Conservation (phyloP, 2,888 invertebrate species). For the Desoria tigrina region DNA sequence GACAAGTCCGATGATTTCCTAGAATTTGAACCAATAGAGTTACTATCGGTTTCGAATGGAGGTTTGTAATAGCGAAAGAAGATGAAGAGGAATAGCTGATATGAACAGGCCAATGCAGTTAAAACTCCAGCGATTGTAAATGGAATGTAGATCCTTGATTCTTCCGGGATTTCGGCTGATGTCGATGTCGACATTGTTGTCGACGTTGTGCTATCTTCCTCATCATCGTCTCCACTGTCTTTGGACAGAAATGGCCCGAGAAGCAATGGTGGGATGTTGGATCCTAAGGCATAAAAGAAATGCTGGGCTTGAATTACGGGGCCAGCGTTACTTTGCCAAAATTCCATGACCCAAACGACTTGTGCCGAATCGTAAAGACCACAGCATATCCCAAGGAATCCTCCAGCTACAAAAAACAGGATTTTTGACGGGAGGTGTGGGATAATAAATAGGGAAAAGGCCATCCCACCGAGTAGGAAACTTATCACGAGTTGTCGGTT, state of each 20-base stretch:
- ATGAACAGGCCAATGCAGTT: not conserved
- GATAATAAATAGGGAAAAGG: conserved; percentile 25
- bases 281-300: conserved; percentile 33
- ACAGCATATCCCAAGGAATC: conserved; percentile 28
- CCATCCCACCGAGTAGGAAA: conserved; percentile 5
- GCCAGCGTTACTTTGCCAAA: conserved; percentile 41
- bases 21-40: not conserved
- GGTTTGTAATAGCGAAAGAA: conserved; percentile 31
- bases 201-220: not conserved
- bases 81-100: conserved; percentile 28
- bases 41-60: conserved; percentile 17
- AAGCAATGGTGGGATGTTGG: conserved; percentile 18
- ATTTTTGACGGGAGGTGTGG: conserved; percentile 36
- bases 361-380: conserved; percentile 44
- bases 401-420: conserved; percentile 35
- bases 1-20: too few species aligned
- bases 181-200: not conserved
- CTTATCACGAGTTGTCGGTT: conserved; percentile 34
- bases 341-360: conserved; percentile 48
- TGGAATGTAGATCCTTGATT: conserved; percentile 27
- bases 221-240: not conserved
- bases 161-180: not conserved
- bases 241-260: conserved; percentile 29
- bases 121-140: conserved; percentile 27
- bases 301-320: conserved; percentile 43